phyloP scores from a whole-genome alignment of 2,797 vertebrate genomes.

The Rhinoraja longicauda region DNA sequence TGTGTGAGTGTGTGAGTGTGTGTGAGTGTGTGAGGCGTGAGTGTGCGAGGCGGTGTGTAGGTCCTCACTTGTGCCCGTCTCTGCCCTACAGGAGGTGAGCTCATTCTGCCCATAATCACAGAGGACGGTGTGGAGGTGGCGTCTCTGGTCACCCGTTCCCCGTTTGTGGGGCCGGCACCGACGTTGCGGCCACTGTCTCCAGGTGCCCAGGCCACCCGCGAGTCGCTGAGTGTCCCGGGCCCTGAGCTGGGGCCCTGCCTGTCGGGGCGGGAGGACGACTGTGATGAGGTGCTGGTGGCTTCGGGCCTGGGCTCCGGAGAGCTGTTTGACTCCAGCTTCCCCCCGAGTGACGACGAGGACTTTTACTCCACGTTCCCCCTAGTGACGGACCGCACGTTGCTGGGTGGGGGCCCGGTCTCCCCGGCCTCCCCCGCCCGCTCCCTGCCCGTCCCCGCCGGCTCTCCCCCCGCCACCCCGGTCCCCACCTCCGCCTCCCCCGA shows the following conservation, averaged over 20 bases:
- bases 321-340: conserved; percentile 68
- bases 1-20: too few species aligned
- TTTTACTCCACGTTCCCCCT: conserved; percentile 83
- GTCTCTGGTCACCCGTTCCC: conserved; percentile 83
- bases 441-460: conserved; percentile 59
- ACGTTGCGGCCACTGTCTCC: conserved; percentile 81
- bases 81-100: conserved; percentile 78
- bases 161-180: conserved; percentile 81
- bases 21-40: too few species aligned
- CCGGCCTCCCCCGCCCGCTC: conserved; percentile 55
- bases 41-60: too few species aligned
- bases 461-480: neutral
- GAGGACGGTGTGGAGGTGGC: conserved; percentile 91
- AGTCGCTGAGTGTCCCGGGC: conserved; percentile 71
- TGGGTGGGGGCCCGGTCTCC: conserved; percentile 59
- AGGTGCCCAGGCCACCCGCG: conserved; percentile 84
- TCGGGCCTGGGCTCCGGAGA: conserved; percentile 91
- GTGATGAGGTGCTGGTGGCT: conserved; percentile 83
- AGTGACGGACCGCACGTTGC: conserved; percentile 88
- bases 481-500: conserved; percentile 48
- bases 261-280: conserved; percentile 84
- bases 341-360: conserved; percentile 90
- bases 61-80: too few species aligned
- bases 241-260: conserved; percentile 67
- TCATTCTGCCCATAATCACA: conserved; percentile 94